Evolutionary conservation across 2,113 vertebrate genomes (phyloP).

Genomic region (Varanus salvator): DNA sequence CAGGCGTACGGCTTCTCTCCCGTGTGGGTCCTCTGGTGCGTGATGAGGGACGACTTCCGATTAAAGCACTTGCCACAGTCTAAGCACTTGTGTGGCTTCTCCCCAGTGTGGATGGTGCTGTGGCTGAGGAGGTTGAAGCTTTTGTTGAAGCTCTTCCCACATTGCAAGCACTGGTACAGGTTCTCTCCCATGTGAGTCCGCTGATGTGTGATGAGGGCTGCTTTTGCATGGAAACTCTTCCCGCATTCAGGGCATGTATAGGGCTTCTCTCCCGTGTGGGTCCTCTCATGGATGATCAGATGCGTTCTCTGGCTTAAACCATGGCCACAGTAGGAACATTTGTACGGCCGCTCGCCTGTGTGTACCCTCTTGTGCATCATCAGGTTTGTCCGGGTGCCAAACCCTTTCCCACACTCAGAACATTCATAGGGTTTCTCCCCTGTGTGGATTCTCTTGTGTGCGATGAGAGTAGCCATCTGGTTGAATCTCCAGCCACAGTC

Average conservation of each 20-base stretch:
- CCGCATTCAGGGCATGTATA: constrained; percentile 34
- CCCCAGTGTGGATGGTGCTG: constrained; percentile 43
- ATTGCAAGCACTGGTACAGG: constrained; percentile 39
- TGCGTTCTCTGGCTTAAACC: constrained; percentile 32
- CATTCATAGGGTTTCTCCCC: constrained; percentile 49
- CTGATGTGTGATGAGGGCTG: constrained; percentile 34
- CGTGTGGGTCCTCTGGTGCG: constrained; percentile 49
- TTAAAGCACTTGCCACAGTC: constrained; percentile 53
- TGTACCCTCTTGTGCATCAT: constrained; percentile 32
- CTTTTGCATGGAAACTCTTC: constrained; percentile 40
- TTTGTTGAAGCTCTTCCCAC: constrained; percentile 52
- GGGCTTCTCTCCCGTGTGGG: constrained; percentile 32
- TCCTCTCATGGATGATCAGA: constrained; percentile 10
- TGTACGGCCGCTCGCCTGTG: constrained; percentile 24
- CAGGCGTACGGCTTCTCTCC: constrained; percentile 38
- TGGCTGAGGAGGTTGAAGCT: constrained; percentile 34
- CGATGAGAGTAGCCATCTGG: constrained; percentile 18
- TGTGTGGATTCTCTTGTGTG: constrained; percentile 47
- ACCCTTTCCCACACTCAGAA: constrained; percentile 36
- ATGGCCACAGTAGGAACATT: constrained; percentile 38
- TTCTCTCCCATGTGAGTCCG: constrained; percentile 46
- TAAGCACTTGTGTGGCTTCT: constrained; percentile 32
- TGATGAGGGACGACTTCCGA: constrained; percentile 38
- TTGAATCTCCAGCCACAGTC: constrained; percentile 69
- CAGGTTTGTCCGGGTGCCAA: constrained; percentile 15